Evolutionary conservation across 2,888 invertebrate species (phyloP).

Genomic region (Pristionchus mayeri): DNA sequence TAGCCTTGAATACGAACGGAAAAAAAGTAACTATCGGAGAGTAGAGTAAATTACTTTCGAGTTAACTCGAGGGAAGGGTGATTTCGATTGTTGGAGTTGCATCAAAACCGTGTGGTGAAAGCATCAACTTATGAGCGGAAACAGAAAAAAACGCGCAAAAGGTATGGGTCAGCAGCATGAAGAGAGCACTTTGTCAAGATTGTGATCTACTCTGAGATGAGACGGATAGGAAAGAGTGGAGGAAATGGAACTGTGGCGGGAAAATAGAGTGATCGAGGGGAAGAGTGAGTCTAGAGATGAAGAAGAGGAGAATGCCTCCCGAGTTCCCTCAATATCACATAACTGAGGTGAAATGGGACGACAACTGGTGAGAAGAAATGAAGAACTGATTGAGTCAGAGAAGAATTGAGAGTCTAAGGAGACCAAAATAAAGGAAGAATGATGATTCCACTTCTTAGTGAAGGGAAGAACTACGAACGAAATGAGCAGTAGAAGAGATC

Average conservation of each 20-base stretch:
- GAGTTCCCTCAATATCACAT: neutral
- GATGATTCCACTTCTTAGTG: neutral
- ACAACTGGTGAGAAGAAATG: slow-evolving; percentile 18
- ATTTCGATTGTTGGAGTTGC: neutral
- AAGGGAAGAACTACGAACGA: neutral
- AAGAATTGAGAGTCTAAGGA: neutral
- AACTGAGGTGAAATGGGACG: slow-evolving; percentile 7
- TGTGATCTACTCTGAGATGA: neutral
- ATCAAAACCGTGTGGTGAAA: neutral
- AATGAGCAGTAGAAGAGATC: neutral
- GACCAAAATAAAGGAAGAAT: slow-evolving; percentile 5
- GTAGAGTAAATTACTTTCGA: neutral
- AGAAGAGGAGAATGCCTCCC: neutral
- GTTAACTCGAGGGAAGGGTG: neutral
- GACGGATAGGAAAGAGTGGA: neutral
- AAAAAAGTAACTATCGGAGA: neutral
- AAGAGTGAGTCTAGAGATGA: neutral
- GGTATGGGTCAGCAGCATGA: neutral
- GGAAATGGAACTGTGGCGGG: neutral
- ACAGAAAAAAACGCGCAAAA: neutral
- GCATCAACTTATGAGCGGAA: neutral
- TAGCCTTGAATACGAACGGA: neutral
- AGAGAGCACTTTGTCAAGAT: neutral
- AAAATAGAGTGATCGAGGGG: neutral
- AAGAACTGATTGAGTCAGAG: neutral